Conservation (phyloP, 2,797 vertebrate genomes). For the Dendrocincla fuliginosa region DNA sequence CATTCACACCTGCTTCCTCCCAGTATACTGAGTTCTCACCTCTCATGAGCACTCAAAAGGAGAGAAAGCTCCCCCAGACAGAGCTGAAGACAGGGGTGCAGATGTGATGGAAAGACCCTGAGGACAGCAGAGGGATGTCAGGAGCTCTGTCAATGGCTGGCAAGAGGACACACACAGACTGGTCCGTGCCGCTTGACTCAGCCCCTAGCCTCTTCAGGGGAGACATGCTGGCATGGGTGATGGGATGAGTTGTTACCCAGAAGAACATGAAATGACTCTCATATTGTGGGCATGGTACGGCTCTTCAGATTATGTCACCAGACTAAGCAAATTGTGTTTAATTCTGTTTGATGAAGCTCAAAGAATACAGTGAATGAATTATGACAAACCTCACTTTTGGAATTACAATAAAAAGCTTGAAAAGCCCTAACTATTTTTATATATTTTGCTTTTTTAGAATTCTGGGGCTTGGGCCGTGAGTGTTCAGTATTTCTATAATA, state of each 20-base stretch:
- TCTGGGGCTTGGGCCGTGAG: not conserved
- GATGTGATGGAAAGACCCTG: not conserved
- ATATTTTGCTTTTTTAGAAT: not conserved
- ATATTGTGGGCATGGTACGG: not conserved
- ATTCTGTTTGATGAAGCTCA: not conserved
- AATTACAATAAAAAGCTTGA: not conserved
- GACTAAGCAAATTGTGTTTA: not conserved
- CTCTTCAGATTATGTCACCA: not conserved
- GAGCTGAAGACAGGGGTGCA: not conserved
- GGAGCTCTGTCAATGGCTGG: not conserved
- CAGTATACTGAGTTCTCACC: not conserved
- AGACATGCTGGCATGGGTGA: rapidly evolving
- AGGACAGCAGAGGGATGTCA: not conserved
- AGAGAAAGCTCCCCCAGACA: not conserved
- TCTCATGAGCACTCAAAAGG: not conserved
- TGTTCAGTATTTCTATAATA: not conserved
- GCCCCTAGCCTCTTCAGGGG: not conserved
- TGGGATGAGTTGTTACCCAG: not conserved
- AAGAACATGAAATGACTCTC: not conserved
- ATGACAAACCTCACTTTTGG: not conserved
- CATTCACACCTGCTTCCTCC: not conserved
- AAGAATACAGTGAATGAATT: not conserved
- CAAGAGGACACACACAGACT: not conserved
- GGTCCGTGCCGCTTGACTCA: not conserved
- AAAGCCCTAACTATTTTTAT: not conserved